These are phyloP conservation scores for Thymelicus lineola DNA, from an alignment of 2,888 invertebrate species.

Conservation along the genomic window DNA sequence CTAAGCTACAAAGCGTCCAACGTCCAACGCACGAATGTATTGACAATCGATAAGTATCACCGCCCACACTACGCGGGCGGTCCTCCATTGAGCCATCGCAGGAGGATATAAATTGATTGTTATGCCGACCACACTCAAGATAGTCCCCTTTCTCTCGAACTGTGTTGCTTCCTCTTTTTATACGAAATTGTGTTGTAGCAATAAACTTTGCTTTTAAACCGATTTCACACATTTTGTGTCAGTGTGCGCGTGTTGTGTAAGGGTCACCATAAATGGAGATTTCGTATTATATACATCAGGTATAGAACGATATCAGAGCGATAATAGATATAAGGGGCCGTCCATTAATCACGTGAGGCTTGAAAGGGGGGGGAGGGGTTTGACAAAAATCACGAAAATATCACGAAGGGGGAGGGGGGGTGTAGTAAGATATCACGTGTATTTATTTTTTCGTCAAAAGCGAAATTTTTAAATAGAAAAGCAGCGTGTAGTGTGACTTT, in stretches of 20 bases:
- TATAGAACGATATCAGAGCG: no score
- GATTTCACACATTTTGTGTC: background rate
- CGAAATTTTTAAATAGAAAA: no score
- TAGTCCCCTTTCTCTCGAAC: conserved; percentile 25
- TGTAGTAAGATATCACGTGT: no score
- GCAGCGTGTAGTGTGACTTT: no score
- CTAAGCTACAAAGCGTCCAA: background rate
- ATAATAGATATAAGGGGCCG: no score
- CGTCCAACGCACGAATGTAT: conserved; percentile 11
- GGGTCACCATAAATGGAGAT: no score
- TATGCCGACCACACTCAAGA: conserved; percentile 20
- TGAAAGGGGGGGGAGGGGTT: no score
- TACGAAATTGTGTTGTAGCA: conserved; percentile 14
- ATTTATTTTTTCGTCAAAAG: no score
- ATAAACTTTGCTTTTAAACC: background rate
- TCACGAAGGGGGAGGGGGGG: no score
- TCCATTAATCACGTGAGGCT: no score
- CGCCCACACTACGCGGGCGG: conserved; percentile 21
- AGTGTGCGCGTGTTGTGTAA: background rate
- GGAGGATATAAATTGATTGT: conserved; percentile 26
- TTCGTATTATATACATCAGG: no score
- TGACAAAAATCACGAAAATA: no score
- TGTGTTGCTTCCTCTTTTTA: conserved; percentile 3
- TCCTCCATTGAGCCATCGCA: conserved; percentile 9
- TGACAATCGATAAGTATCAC: conserved; percentile 5